Conservation (phyloP, 2,888 invertebrate species). For the Drosophila rubida region DNA sequence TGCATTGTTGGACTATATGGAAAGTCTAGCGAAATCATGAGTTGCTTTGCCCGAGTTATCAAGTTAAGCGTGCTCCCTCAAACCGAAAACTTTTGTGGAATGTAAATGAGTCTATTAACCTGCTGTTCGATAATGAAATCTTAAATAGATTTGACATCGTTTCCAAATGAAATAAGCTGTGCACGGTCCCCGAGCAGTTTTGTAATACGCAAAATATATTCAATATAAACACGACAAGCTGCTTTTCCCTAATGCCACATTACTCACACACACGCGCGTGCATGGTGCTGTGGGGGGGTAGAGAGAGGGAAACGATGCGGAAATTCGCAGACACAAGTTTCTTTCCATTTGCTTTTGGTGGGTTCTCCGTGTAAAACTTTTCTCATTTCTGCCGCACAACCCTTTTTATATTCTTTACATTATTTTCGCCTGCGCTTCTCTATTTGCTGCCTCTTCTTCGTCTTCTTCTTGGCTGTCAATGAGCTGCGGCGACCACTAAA, state of each 20-base stretch:
- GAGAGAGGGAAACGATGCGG: slow-evolving; percentile 24
- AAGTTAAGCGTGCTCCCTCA: no score
- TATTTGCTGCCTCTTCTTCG: slow-evolving; percentile 11
- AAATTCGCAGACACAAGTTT: slow-evolving; percentile 33
- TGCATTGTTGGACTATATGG: no score
- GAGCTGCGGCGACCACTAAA: slow-evolving; percentile 67
- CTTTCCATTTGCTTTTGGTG: slow-evolving; percentile 16
- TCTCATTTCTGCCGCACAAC: slow-evolving; percentile 58
- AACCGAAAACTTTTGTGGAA: background rate
- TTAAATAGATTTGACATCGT: background rate
- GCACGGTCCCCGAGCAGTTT: slow-evolving; percentile 1
- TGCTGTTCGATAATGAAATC: background rate
- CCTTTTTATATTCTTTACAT: slow-evolving; percentile 34
- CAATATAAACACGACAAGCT: slow-evolving; percentile 17
- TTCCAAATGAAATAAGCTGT: slow-evolving; percentile 1
- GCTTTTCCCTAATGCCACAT: slow-evolving; percentile 8
- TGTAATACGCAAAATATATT: slow-evolving; percentile 3
- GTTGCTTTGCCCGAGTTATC: no score
- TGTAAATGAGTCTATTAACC: background rate
- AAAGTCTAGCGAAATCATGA: no score
- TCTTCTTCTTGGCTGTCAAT: slow-evolving; percentile 55
- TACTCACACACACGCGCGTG: slow-evolving; percentile 1
- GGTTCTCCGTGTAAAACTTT: slow-evolving; percentile 49
- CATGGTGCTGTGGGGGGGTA: background rate
- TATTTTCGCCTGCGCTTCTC: background rate